Conservation (phyloP, 2,797 vertebrate genomes). For the Aulostomus chinensis region DNA sequence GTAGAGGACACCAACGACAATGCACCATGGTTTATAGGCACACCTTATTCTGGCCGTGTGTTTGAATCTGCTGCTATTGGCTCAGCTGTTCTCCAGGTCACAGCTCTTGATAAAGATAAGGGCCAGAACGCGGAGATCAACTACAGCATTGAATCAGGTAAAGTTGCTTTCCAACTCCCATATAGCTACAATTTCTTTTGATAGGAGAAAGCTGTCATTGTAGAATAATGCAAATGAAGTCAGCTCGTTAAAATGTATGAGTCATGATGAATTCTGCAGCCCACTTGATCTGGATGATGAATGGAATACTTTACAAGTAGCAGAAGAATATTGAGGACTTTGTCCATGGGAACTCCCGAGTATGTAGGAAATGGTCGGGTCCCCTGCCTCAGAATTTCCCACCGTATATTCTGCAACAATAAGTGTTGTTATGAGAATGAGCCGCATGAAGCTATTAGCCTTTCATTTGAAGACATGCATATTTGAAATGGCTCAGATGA, state of each 20-base stretch:
- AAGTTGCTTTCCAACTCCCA: not conserved
- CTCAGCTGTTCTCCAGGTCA: conserved; percentile 91
- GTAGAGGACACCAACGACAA: conserved; percentile 97
- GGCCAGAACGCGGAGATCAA: conserved; percentile 91
- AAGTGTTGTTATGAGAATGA: conserved; percentile 66
- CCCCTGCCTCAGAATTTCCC: conserved; percentile 75
- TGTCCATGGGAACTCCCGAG: conserved; percentile 53
- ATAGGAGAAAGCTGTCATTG: conserved; percentile 41
- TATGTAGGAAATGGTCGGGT: conserved; percentile 70
- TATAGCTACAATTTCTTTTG: conserved; percentile 2
- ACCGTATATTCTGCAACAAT: conserved; percentile 74
- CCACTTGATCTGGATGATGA: conserved; percentile 69
- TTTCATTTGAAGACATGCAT: conserved; percentile 75
- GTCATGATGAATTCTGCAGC: conserved; percentile 61
- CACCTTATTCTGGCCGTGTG: conserved; percentile 86
- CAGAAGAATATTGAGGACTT: conserved; percentile 59
- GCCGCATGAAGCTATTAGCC: conserved; percentile 52
- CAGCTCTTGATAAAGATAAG: conserved; percentile 95
- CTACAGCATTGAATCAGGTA: conserved; percentile 97
- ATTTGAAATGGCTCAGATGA: conserved; percentile 80
- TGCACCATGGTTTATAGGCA: conserved; percentile 91
- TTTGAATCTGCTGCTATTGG: conserved; percentile 93
- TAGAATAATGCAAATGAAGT: conserved; percentile 41
- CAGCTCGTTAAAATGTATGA: conserved; percentile 62
- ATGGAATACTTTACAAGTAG: conserved; percentile 69